Evolutionary conservation across 2,113 vertebrate species (phyloP).

Genomic region (Pachyramphus minor): DNA sequence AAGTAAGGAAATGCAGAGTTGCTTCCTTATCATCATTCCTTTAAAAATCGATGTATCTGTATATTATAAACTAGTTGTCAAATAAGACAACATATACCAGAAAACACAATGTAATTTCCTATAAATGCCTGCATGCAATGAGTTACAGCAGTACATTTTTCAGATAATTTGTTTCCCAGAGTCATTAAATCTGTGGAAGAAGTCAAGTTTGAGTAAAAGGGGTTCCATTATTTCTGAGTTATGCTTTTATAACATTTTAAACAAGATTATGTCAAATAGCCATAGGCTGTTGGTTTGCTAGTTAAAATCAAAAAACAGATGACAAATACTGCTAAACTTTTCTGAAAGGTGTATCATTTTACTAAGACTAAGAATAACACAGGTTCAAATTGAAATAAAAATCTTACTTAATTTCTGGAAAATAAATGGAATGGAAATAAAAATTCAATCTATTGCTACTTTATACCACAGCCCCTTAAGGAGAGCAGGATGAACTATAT

Average conservation of each 20-base stretch:
- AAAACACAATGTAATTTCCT: constrained; percentile 33
- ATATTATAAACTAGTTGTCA: constrained; percentile 42
- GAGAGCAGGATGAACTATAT: not conserved
- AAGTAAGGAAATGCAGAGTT: not conserved
- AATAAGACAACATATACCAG: not conserved
- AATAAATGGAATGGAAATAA: not conserved
- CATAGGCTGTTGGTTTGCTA: not conserved
- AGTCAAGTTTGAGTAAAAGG: constrained; percentile 28
- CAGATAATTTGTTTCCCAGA: constrained; percentile 18
- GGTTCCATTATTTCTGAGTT: constrained; percentile 20
- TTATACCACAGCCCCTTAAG: not conserved
- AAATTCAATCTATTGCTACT: not conserved
- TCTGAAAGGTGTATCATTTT: not conserved
- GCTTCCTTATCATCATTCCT: not conserved
- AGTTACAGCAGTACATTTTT: constrained; percentile 13
- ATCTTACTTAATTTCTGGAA: not conserved
- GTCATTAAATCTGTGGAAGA: constrained; percentile 18
- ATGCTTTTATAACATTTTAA: constrained; percentile 38
- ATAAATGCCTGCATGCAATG: not conserved
- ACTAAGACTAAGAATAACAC: not conserved
- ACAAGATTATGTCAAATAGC: constrained; percentile 5
- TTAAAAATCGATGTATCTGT: constrained; percentile 13
- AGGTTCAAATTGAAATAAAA: not conserved
- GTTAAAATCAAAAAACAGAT: not conserved
- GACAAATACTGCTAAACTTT: not conserved